Evolutionary conservation across 30 jellyfish, hydroid and myxozoan genomes (phyloP).

Genomic region (Rhopilema esculentum): DNA sequence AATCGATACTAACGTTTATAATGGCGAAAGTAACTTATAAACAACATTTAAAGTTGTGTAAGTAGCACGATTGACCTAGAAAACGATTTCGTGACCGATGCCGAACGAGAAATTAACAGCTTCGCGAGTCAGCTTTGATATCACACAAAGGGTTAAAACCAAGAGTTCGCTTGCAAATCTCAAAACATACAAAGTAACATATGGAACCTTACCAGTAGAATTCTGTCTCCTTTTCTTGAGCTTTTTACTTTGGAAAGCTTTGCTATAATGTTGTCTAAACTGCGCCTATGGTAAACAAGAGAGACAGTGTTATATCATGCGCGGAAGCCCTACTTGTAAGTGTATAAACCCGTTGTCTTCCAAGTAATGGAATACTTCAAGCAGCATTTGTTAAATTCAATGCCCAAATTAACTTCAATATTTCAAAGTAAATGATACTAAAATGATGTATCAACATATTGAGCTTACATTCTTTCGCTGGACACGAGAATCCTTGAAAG

Average conservation of each 20-base stretch:
- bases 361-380: slow-evolving; percentile 39
- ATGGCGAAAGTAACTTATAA: not conserved
- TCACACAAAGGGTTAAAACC: slow-evolving; percentile 30
- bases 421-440: not conserved
- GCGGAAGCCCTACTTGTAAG: slow-evolving; percentile 36
- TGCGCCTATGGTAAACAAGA: slow-evolving; percentile 54
- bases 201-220: slow-evolving; percentile 72
- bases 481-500: not conserved
- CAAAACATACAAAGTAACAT: not conserved
- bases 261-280: slow-evolving; percentile 82
- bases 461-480: not conserved
- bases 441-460: not conserved
- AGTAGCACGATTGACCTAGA: not conserved
- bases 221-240: slow-evolving; percentile 70
- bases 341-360: slow-evolving; percentile 48
- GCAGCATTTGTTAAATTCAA: slow-evolving; percentile 23
- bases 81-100: slow-evolving; percentile 62
- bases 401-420: not conserved
- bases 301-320: not conserved
- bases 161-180: not conserved
- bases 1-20: not conserved
- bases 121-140: slow-evolving; percentile 35
- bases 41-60: not conserved
- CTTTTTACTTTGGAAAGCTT: slow-evolving; percentile 78
- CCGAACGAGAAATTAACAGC: slow-evolving; percentile 57